phyloP scores from a whole-genome alignment of 2,888 invertebrate species.

The Metalampra italica region DNA sequence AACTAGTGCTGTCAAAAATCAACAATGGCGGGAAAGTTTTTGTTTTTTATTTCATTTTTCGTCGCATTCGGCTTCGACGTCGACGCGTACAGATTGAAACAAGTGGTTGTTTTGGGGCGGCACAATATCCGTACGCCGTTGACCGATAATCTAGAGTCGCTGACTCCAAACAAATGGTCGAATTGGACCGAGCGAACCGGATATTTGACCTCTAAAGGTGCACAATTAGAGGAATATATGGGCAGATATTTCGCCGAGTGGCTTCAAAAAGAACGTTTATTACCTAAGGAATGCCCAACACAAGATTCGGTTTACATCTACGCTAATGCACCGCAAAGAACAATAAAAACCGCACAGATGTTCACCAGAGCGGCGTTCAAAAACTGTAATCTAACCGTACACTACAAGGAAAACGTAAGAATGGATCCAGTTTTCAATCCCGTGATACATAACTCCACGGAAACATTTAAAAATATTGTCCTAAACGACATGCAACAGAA shows the following conservation, averaged over 20 bases:
- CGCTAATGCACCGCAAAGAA: constrained; percentile 52
- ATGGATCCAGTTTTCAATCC: constrained; percentile 50
- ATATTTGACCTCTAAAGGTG: constrained; percentile 51
- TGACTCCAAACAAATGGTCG: constrained; percentile 43
- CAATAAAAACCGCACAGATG: constrained; percentile 43
- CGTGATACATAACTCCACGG: constrained; percentile 33
- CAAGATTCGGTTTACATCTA: constrained; percentile 38
- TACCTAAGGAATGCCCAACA: constrained; percentile 37
- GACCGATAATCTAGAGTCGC: constrained; percentile 27
- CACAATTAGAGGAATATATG: constrained; percentile 47
- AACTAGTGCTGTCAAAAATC: neutral
- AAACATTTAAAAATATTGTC: constrained; percentile 26
- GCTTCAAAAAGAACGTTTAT: constrained; percentile 36
- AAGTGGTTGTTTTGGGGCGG: constrained; percentile 53
- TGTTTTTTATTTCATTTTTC: constrained; percentile 1
- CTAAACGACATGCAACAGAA: constrained; percentile 39
- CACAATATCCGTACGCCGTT: constrained; percentile 56
- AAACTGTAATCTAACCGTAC: constrained; percentile 38
- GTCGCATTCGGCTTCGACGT: neutral
- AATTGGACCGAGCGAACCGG: constrained; percentile 37
- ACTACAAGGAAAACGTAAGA: constrained; percentile 29
- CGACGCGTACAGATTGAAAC: constrained; percentile 18
- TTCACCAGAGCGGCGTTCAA: constrained; percentile 47
- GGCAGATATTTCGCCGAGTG: constrained; percentile 50
- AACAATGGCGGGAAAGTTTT: constrained; percentile 2